These are phyloP conservation scores for Cranoglanis bouderius DNA, from an alignment of 2,113 vertebrate species.

Conservation along the genomic window DNA sequence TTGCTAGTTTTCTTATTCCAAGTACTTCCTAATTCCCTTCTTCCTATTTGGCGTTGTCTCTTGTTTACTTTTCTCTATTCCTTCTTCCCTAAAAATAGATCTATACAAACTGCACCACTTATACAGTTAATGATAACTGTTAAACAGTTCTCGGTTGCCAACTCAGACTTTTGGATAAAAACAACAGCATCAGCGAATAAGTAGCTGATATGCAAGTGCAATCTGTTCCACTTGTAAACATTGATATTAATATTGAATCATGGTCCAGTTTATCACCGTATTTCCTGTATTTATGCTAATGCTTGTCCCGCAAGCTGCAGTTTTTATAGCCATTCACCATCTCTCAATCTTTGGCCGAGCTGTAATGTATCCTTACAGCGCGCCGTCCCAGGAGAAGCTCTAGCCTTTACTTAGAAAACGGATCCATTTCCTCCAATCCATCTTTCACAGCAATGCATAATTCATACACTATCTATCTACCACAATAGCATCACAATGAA, in stretches of 20 bases:
- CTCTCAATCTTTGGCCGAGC: background rate
- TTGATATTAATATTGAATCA: constrained; percentile 34
- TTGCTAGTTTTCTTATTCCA: background rate
- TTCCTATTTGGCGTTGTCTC: background rate
- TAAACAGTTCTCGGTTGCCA: background rate
- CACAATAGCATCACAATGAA: constrained; percentile 47
- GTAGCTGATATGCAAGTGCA: background rate
- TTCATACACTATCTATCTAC: constrained; percentile 38
- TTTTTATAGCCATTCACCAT: constrained; percentile 30
- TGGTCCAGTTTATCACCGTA: constrained; percentile 17
- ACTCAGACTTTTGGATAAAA: background rate
- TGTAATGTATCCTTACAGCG: constrained; percentile 43
- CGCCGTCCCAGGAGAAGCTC: constrained; percentile 42
- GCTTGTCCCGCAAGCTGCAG: background rate
- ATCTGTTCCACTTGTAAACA: constrained; percentile 25
- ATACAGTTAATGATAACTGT: background rate
- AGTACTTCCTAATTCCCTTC: background rate
- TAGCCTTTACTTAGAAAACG: constrained; percentile 52
- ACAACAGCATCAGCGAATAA: constrained; percentile 22
- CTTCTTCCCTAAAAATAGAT: constrained; percentile 3
- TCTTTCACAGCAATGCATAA: constrained; percentile 49
- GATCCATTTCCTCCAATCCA: constrained; percentile 53
- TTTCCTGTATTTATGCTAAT: constrained; percentile 46
- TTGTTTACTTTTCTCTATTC: background rate
- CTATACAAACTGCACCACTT: too few species aligned